Evolutionary conservation across 2,797 vertebrate species (phyloP), one percentile per base, ranked within the genome.

Genomic region (Garrulus glandarius): DNA sequence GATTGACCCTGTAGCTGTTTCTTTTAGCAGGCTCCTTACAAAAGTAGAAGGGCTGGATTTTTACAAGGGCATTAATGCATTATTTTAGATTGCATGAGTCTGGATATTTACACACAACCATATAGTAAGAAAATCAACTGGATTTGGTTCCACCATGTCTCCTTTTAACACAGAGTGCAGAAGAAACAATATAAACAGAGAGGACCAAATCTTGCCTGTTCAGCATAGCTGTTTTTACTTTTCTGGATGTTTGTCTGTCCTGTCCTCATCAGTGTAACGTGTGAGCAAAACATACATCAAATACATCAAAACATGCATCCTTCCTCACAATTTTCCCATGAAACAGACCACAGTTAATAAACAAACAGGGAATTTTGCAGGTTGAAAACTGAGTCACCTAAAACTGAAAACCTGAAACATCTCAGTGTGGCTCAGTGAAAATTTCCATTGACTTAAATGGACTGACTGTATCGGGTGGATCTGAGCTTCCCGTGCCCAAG

Each of bases 21-120:
- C 94, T 97, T 92, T 96, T 57, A 95, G 88, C 65, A 76, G 72
- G 91, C 75, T 93, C 65, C 94, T 94, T 69, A 80, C 75, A 78
- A 90, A 93, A 95, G 41, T 60, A 43, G 64, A 93, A 88, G 70
- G 47, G n/a, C 30, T 95, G 74, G 76, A 30, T 74, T 95, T 96
- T 96, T 77, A 95, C 60, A 37, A n/a, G 89, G 52, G 12, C 11
- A 52, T 75, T 37, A 89, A 82, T 92, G 52, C 34, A 60, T 92
- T 82, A 81, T 86, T 94, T 90, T 53, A 76, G 90, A 68, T 82
- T 91, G 67, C 56, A 63, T 27, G 52, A 84, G 20, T 90, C 80
- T 87, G 74, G 60, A 50, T 79, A 78, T 83, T 93, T 93, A 64
- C 53, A 87, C 46, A 77, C 70, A 84, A 49, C 43, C 36, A 27